These are phyloP conservation scores for Acanthurus tractus DNA, from an alignment of 2,797 vertebrate species.

Conservation along the genomic window DNA sequence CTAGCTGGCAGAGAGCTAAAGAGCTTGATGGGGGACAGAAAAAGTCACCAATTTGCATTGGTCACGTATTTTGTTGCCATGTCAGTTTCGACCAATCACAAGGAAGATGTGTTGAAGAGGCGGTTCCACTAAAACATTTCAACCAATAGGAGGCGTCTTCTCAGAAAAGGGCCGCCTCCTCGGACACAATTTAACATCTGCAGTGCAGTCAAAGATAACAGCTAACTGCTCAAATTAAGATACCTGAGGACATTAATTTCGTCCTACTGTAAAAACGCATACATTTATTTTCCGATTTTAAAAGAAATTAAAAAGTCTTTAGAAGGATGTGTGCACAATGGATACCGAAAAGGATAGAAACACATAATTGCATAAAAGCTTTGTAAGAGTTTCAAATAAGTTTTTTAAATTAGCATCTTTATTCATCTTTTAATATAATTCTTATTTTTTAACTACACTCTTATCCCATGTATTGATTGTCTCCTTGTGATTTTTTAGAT, in stretches of 20 bases:
- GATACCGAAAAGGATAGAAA: background rate
- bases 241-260: background rate
- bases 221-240: slow-evolving; percentile 7
- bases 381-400: background rate
- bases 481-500: background rate
- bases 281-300: background rate
- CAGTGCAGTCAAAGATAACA: slow-evolving; percentile 14
- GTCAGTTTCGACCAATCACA: slow-evolving; percentile 65
- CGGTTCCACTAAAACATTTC: background rate
- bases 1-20: slow-evolving; percentile 42
- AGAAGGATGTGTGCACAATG: background rate
- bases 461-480: background rate
- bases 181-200: slow-evolving; percentile 59
- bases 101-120: slow-evolving; percentile 17
- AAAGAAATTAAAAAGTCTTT: background rate
- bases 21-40: slow-evolving; percentile 42
- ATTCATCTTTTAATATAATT: background rate
- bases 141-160: slow-evolving; percentile 51
- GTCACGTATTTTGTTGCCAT: slow-evolving; percentile 66
- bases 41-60: slow-evolving; percentile 53
- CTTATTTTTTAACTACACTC: background rate
- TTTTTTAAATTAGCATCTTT: background rate
- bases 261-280: background rate
- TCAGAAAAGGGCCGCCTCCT: slow-evolving; percentile 19
- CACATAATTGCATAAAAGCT: background rate